Evolutionary conservation across 2,888 invertebrate species (phyloP).

Genomic region (Leptarthrus brevirostris): DNA sequence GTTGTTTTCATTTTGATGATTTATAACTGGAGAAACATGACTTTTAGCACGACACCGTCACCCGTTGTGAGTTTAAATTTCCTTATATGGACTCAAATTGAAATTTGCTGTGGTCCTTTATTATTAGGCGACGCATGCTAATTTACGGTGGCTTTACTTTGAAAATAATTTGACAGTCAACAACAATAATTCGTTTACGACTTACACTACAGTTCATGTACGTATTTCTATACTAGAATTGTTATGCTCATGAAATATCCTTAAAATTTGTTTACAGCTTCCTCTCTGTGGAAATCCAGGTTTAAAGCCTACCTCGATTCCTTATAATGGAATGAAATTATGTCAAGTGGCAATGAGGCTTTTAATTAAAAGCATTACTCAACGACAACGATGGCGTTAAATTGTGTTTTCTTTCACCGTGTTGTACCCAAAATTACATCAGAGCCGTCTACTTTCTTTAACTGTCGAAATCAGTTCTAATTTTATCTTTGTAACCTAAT

Average conservation of each 20-base stretch:
- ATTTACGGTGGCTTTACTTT: not conserved
- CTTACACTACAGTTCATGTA: no score
- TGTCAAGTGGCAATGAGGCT: conserved; percentile 11
- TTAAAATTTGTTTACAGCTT: not conserved
- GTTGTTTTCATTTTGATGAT: conserved; percentile 1
- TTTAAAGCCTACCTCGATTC: not conserved
- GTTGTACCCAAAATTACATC: not conserved
- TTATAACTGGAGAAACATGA: not conserved
- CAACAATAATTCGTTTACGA: not conserved
- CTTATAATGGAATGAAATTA: not conserved
- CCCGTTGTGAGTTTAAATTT: not conserved
- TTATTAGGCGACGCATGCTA: no score
- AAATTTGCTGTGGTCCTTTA: no score
- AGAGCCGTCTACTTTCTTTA: not conserved
- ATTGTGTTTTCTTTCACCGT: not conserved
- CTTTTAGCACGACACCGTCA: not conserved
- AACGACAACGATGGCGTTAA: not conserved
- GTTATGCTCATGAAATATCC: not conserved
- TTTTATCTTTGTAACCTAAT: no score
- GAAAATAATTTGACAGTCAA: not conserved
- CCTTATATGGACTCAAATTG: not conserved
- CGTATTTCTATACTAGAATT: not conserved
- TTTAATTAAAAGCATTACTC: conserved; percentile 2
- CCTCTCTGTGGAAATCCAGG: no score
- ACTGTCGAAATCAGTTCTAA: no score